These are phyloP conservation scores for Hemichromis elongatus DNA, from an alignment of 2,113 vertebrate genomes.

Conservation along the genomic window DNA sequence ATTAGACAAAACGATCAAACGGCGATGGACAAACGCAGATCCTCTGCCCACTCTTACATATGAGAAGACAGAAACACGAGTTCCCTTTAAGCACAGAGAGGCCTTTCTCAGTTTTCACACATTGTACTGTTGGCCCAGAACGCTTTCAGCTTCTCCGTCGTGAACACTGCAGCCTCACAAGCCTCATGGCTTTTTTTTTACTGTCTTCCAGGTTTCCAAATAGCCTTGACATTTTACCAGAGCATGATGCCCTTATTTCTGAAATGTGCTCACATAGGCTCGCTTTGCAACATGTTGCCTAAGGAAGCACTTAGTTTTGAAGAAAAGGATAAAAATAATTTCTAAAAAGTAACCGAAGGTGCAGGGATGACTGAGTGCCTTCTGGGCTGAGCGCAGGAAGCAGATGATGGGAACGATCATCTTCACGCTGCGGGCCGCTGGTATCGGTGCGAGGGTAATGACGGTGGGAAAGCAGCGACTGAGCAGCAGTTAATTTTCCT, in stretches of 20 bases:
- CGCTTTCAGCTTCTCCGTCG: background rate
- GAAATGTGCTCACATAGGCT: slow-evolving; percentile 13
- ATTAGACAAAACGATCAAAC: background rate
- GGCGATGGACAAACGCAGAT: accelerated
- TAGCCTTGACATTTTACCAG: slow-evolving; percentile 3
- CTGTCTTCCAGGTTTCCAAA: background rate
- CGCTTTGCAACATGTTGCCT: slow-evolving; percentile 5
- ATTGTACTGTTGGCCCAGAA: background rate
- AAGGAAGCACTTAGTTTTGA: background rate
- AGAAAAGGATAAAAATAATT: background rate
- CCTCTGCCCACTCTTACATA: too few species aligned
- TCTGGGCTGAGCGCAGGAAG: background rate
- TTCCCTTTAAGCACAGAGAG: background rate
- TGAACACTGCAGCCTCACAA: background rate
- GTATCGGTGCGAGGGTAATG: background rate
- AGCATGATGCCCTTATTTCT: slow-evolving; percentile 1
- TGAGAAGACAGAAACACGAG: background rate
- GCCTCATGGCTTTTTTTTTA: background rate
- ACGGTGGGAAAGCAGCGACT: background rate
- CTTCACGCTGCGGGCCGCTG: background rate
- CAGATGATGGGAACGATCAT: background rate
- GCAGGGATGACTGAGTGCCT: background rate
- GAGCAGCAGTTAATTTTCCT: background rate
- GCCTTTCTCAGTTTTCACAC: background rate
- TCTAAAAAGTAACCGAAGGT: background rate